Evolutionary conservation across 1,140 invertebrate species (phyloP).

Genomic region (Drosophila quadrilineata): DNA sequence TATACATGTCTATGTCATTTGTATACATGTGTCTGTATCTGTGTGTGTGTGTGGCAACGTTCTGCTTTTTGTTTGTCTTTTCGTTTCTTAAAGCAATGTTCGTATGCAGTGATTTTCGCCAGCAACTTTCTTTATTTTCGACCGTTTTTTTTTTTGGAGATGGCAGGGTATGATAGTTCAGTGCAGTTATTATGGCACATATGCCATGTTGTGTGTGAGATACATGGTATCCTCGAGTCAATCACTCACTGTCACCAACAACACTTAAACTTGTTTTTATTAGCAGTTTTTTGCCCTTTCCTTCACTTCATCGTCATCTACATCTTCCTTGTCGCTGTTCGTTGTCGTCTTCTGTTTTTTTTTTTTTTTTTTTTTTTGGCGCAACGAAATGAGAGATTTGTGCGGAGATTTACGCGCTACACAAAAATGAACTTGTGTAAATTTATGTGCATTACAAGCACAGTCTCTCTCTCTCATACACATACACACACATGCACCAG

Average conservation of each 20-base stretch:
- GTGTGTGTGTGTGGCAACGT: background rate
- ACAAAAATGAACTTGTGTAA: slow-evolving; percentile 69
- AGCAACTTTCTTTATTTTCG: background rate
- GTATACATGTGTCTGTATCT: background rate
- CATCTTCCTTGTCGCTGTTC: too few species aligned
- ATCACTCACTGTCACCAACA: too few species aligned
- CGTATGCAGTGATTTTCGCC: slow-evolving; percentile 16
- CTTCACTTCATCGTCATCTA: too few species aligned
- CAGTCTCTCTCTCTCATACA: background rate
- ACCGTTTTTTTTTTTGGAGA: too few species aligned
- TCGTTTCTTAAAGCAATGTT: slow-evolving; percentile 31
- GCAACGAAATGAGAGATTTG: slow-evolving; percentile 68
- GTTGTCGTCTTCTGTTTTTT: background rate
- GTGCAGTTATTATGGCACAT: too few species aligned
- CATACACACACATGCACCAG: background rate
- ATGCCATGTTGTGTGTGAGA: too few species aligned
- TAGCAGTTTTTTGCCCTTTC: too few species aligned
- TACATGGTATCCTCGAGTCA: too few species aligned
- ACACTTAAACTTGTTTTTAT: too few species aligned
- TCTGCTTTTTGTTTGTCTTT: slow-evolving; percentile 26
- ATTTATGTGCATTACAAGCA: slow-evolving; percentile 63
- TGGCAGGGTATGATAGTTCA: too few species aligned
- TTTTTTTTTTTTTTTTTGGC: background rate
- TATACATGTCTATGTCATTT: slow-evolving; percentile 17
- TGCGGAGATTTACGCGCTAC: slow-evolving; percentile 63